Evolutionary conservation across 64 coral and sea anemone species (phyloP).

Genomic region (Montipora sp.): DNA sequence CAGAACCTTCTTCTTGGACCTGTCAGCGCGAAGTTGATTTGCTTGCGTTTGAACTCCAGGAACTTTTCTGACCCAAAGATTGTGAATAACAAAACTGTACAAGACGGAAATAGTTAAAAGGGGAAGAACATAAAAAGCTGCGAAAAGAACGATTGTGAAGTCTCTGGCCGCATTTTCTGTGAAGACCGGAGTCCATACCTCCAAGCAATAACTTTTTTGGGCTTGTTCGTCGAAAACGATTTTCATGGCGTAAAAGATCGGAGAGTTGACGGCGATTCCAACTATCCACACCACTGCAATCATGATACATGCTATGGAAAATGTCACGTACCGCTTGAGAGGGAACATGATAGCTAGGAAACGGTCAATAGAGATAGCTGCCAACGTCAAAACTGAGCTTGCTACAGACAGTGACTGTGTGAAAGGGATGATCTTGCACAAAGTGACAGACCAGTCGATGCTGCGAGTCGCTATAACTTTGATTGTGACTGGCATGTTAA

Average conservation of each 20-base stretch:
- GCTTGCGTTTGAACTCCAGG: constrained; percentile 70
- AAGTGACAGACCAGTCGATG: constrained; percentile 35
- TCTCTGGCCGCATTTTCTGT: constrained; percentile 5
- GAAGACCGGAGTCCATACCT: constrained; percentile 63
- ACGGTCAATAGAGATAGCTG: constrained; percentile 84
- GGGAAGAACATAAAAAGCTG: constrained; percentile 73
- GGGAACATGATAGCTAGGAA: constrained; percentile 83
- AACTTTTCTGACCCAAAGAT: constrained; percentile 91
- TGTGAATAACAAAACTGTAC: constrained; percentile 69
- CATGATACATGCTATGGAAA: constrained; percentile 40
- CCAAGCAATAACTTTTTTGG: constrained; percentile 21
- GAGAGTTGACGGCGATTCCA: constrained; percentile 48
- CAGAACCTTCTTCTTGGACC: constrained; percentile 84
- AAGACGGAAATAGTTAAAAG: constrained; percentile 57
- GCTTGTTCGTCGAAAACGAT: not conserved
- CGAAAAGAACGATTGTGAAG: constrained; percentile 76
- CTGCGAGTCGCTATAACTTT: not conserved
- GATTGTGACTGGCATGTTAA: constrained; percentile 67
- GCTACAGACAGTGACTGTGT: constrained; percentile 70
- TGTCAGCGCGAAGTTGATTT: constrained; percentile 77
- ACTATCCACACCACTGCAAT: constrained; percentile 75
- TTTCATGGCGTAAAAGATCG: constrained; percentile 57
- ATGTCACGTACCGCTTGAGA: constrained; percentile 74
- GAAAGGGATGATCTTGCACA: constrained; percentile 81
- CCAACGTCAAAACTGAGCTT: constrained; percentile 82